Evolutionary conservation across 2,113 vertebrate species (phyloP).

Genomic region (Chlorodrepanis virens): DNA sequence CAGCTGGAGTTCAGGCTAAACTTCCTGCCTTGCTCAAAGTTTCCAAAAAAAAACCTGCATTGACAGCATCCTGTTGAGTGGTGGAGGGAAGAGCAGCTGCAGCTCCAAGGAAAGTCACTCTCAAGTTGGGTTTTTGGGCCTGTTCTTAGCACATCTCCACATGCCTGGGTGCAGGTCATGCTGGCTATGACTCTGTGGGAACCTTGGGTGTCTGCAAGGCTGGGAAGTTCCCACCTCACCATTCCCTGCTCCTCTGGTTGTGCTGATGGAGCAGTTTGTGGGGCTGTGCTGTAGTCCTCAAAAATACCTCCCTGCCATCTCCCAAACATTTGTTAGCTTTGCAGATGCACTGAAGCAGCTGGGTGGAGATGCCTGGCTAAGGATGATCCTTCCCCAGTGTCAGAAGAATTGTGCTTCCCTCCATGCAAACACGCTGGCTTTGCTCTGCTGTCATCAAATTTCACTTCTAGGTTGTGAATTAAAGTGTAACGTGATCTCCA

Average conservation of each 20-base stretch:
- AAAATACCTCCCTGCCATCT: not conserved
- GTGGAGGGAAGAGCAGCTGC: not conserved
- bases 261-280: not conserved
- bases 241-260: not conserved
- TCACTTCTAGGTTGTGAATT: conserved; percentile 50
- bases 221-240: not conserved
- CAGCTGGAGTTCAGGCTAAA: conserved; percentile 46
- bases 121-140: not conserved
- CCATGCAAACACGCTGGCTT: not conserved
- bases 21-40: conserved; percentile 63
- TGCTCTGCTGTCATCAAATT: conserved; percentile 37
- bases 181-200: not conserved
- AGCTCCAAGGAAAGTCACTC: not conserved
- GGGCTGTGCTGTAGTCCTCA: not conserved
- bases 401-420: not conserved
- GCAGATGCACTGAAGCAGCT: not conserved
- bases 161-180: not conserved
- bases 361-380: conserved; percentile 16
- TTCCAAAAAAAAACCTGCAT: conserved; percentile 32
- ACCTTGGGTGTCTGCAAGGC: not conserved
- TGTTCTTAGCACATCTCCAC: not conserved
- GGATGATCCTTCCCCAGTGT: not conserved
- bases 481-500: conserved; percentile 15
- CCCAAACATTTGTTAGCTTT: not conserved
- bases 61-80: conserved; percentile 53